Percentiles rank a stretch among this genome's conserved stretches.
These are phyloP conservation scores for Latrodectus hesperus DNA, from an alignment of 2,888 invertebrate genomes.

Conservation along the genomic window DNA sequence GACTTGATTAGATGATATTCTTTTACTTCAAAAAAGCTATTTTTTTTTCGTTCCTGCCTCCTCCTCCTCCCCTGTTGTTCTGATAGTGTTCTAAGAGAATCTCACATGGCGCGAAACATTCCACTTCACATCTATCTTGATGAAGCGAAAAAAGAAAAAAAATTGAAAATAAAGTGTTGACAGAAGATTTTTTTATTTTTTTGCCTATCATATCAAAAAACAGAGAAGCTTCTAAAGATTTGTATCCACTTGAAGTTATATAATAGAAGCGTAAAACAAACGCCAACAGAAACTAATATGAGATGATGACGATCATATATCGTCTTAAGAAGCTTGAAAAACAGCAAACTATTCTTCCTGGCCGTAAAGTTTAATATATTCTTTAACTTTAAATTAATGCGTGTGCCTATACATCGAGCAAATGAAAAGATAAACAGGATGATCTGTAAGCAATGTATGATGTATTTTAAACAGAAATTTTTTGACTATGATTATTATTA, in stretches of 20 bases:
- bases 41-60: neutral
- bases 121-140: neutral
- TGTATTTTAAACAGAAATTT: too few relatives aligned
- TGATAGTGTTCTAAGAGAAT: neutral
- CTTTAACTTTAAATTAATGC: too few relatives aligned
- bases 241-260: neutral
- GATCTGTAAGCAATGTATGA: too few relatives aligned
- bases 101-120: neutral
- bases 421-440: too few relatives aligned
- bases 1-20: conserved; percentile 53
- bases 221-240: too few relatives aligned
- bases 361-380: too few relatives aligned
- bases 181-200: neutral
- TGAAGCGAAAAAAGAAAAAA: neutral
- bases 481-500: too few relatives aligned
- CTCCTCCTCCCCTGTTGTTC: neutral
- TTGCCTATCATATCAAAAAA: neutral
- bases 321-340: too few relatives aligned
- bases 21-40: conserved; percentile 4
- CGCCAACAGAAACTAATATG: neutral
- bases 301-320: too few relatives aligned
- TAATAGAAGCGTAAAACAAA: neutral
- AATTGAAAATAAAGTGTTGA: conserved; percentile 7
- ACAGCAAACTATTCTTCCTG: too few relatives aligned
- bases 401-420: too few relatives aligned